Base-by-base conservation (phyloP, 2,888 invertebrate species). In the Petrolisthes cinctipes region DNA sequence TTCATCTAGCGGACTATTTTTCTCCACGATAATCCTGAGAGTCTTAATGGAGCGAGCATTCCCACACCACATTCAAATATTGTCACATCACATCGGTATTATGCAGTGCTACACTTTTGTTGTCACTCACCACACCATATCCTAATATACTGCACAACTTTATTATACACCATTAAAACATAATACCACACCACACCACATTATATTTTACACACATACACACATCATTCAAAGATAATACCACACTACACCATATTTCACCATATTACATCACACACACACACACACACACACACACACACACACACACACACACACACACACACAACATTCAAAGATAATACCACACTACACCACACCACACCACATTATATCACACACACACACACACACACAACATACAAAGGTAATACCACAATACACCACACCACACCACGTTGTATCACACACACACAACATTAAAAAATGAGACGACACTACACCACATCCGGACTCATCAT, bases 301-400 rank as follows among this genome's bases (percentile, higher is more conserved):
- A 61, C 14, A 61, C 14, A 61, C 61, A 61, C 61, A 73, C 73
- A n/a, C 23, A 20, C 73, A n/a, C 73, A 73, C 73, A 73, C n/a
- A 73, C 20, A 73, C 23, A 73, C n/a, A 73, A 4, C 7, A 9
- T 73, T 73, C 23, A 11, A 37, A 37, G 37, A 37, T 20, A n/a
- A 73, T 73, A 11, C 73, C 20, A 61, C 61, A 61, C 61, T 61
- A 61, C 61, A 61, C 61, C 61, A 61, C 61, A 2, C 61, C 61
- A 14, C 61, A 61, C 61, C 61, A 61, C 61, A 61, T 17, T 14
- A 61, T 9, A 61, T 14, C 61, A 61, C 61, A 61, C 61, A 61
- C 61, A 17, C 61, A 61, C 17, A 9, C 7, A 6, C 61, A 61
- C 14, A 61, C 61, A 61, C 61, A 61, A 6, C 61, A 14, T 14